These are phyloP conservation scores for Smutsia gigantea DNA, from an alignment of 2,797 vertebrate genomes.

Conservation along the genomic window DNA sequence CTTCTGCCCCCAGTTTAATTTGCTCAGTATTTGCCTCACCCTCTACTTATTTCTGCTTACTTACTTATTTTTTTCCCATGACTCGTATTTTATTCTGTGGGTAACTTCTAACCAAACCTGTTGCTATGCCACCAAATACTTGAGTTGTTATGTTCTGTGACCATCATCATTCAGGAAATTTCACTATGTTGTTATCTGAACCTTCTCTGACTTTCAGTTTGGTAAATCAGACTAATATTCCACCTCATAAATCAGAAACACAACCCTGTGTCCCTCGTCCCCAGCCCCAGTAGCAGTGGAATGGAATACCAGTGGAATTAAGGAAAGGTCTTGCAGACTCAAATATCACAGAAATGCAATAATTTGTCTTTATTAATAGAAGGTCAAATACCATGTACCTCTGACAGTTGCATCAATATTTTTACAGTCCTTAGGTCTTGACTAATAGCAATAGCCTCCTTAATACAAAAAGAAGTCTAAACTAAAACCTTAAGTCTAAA, in stretches of 20 bases:
- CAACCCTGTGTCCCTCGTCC: not conserved
- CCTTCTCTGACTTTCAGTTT: slow-evolving; percentile 52
- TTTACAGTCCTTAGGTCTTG: slow-evolving; percentile 62
- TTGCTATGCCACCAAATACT: not conserved
- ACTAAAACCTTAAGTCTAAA: slow-evolving; percentile 1
- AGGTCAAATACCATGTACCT: slow-evolving; percentile 73
- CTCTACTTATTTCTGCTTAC: not conserved
- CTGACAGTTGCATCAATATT: slow-evolving; percentile 76
- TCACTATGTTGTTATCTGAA: slow-evolving; percentile 46
- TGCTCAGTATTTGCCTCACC: not conserved
- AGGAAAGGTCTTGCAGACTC: slow-evolving; percentile 65
- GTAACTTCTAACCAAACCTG: not conserved
- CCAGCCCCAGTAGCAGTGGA: slow-evolving; percentile 10
- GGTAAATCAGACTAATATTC: slow-evolving; percentile 59
- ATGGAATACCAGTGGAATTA: slow-evolving; percentile 64
- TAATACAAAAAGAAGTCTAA: not conserved
- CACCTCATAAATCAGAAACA: slow-evolving; percentile 72
- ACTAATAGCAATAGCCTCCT: slow-evolving; percentile 35
- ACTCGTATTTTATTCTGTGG: not conserved
- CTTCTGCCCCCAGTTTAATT: not conserved
- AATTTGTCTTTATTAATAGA: slow-evolving; percentile 79
- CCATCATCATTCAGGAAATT: slow-evolving; percentile 42
- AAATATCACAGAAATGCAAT: slow-evolving; percentile 73
- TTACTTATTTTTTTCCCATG: not conserved
- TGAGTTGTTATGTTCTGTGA: not conserved